Evolutionary conservation across 1,140 invertebrate species (phyloP), one percentile per base, ranked within the genome.

Genomic region (Agrypnia vestita): DNA sequence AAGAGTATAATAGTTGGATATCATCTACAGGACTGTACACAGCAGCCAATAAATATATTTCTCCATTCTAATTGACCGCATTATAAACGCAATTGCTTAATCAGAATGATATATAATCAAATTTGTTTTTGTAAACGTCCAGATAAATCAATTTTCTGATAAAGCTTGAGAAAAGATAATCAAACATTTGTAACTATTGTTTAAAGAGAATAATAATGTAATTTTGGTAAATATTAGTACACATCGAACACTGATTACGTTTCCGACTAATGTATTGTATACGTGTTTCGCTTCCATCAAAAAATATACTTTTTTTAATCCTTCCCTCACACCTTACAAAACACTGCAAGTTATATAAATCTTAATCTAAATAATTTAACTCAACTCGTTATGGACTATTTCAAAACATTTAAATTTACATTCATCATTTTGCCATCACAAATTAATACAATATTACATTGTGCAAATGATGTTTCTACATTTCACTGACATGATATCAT

Each of bases 211-310:
- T 47, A 69, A 13, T 47, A 69, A 69, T 0, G 17, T 69, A 69
- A 69, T 47, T 69, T 69, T 69, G 64, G 64, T 69, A 69, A 69
- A 46, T 46, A 43, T 51, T 69, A 69, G 64, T 69, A 47, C 17
- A 15, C 11, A 35, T 35, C 8, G 11, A 12, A 51, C 49, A 15
- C 19, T 47, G 64, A 69, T 47, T n/a, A 47, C 13, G 7, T 69
- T 17, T 49, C 8, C 15, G 43, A 15, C n/a, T 44, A 17, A 15
- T n/a, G n/a, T n/a, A n/a, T n/a, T n/a, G n/a, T 35, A 35, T 35
- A 35, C 44, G n/a, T 47, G 46, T 12, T 69, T 3, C 6, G 15
- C 15, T 49, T 47, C 43, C 64, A 46, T 35, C 35, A 10, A 64
- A 35, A 64, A 64, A 64, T 43, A 64, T 64, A 43, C 55, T n/a